Percentiles rank a stretch among this genome's conserved stretches.
Conservation (phyloP, 2,113 vertebrate genomes). For the Leuciscus idus region DNA sequence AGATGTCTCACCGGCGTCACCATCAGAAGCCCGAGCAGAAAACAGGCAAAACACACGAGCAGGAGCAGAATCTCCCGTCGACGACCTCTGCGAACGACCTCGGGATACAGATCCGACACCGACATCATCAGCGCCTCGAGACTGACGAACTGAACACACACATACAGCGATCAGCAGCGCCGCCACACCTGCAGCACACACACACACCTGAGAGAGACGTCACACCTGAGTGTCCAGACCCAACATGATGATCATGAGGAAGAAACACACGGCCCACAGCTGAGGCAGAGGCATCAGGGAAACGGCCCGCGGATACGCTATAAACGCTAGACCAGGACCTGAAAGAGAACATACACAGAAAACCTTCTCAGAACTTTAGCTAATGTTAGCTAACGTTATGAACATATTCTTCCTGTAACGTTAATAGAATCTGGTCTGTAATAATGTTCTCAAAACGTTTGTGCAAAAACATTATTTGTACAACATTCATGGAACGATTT, state of each 20-base stretch:
- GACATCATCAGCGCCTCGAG: constrained; percentile 92
- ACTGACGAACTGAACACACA: constrained; percentile 84
- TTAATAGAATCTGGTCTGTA: not conserved
- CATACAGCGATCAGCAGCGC: not conserved
- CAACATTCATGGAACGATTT: no score
- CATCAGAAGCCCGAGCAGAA: constrained; percentile 85
- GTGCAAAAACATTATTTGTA: not conserved
- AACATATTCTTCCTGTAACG: not conserved
- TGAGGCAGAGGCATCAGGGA: constrained; percentile 92
- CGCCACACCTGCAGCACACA: not conserved
- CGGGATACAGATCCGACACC: constrained; percentile 85
- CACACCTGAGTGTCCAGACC: constrained; percentile 83
- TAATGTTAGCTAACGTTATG: not conserved
- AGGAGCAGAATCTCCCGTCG: constrained; percentile 87
- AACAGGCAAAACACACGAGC: constrained; percentile 76
- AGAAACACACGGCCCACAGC: constrained; percentile 92
- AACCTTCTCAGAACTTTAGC: not conserved
- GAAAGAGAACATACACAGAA: not conserved
- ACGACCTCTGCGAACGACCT: constrained; percentile 77
- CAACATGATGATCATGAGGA: constrained; percentile 94
- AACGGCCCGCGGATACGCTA: constrained; percentile 88
- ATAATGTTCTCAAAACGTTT: not conserved
- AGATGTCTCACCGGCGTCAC: constrained; percentile 80
- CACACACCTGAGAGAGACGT: not conserved
- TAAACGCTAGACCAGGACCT: constrained; percentile 93